Conservation (phyloP, 2,888 invertebrate species). For the Sphaeridia pumilis region DNA sequence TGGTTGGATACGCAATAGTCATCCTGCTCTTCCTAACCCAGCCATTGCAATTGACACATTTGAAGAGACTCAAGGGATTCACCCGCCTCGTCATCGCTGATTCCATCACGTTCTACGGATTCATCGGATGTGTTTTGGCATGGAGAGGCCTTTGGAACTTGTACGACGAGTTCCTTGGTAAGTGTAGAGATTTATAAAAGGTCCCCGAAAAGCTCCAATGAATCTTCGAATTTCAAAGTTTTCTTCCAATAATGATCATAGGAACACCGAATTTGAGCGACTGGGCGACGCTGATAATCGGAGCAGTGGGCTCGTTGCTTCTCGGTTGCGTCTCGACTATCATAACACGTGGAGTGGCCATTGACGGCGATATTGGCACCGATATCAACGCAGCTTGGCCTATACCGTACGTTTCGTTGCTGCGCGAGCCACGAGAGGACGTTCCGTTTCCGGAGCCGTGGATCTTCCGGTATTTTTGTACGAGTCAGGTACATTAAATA, state of each 20-base stretch:
- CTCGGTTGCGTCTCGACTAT: constrained; percentile 78
- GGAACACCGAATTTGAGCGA: constrained; percentile 62
- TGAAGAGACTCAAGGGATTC: constrained; percentile 55
- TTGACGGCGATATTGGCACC: constrained; percentile 71
- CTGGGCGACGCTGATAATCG: constrained; percentile 65
- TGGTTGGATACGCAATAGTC: constrained; percentile 61
- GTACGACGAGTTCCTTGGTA: constrained; percentile 33
- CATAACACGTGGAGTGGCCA: constrained; percentile 73
- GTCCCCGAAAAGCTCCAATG: background rate
- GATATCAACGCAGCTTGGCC: constrained; percentile 53
- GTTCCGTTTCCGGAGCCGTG: constrained; percentile 33
- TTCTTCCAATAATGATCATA: constrained; percentile 36
- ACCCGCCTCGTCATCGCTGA: constrained; percentile 60
- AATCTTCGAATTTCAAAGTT: background rate
- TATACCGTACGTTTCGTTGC: constrained; percentile 24
- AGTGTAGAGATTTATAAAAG: constrained; percentile 22
- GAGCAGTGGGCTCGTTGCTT: constrained; percentile 59
- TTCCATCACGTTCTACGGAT: constrained; percentile 54
- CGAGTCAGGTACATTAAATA: constrained; percentile 21
- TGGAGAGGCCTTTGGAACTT: constrained; percentile 38
- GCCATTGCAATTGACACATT: constrained; percentile 58
- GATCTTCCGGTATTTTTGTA: constrained; percentile 28
- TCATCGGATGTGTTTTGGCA: constrained; percentile 37
- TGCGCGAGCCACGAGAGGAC: constrained; percentile 16
- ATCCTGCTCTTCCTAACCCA: constrained; percentile 61